Base-by-base conservation (phyloP, 2,113 vertebrate species). In the Tachuris rubrigastra region DNA sequence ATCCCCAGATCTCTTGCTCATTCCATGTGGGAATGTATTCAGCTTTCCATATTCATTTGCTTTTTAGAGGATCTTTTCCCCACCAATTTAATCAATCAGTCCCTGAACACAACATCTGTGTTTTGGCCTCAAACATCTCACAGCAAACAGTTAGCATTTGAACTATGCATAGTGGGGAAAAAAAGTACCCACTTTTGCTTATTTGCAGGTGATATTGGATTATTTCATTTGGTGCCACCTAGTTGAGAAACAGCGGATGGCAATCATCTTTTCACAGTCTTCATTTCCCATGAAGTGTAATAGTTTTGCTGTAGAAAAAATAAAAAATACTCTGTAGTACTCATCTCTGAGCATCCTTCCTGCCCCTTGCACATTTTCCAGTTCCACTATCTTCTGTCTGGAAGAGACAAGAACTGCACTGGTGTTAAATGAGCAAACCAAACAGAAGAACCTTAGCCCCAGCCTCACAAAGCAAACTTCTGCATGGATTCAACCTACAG, bases 161-260 rank as follows among this genome's bases (percentile, higher is more conserved):
- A 85, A 60, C 22, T 33, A 30, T 0, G 7, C 44, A 21, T 15
- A 22, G 44, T 2, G 11, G 11, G 50, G 49, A 3, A 21, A 49
- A 63, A 62, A 66, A 2, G 8, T 14, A n/a, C 4, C 31, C 72
- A 37, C 11, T 79, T 35, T 39, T 27, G 35, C 56, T 31, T 53
- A 27, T 39, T 68, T 66, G 41, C 25, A 14, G 59, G 17, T 31
- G 17, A 42, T 35, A 15, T 16, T 50, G 56, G 71, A 56, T 35
- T 24, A 13, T 90, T 93, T 87, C 15, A 4, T 72, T 88, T 95
- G 71, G 82, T 95, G 95, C 88, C 96, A 90, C 71, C 92, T 94
- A 89, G 92, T 5, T 16, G 95, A 85, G 58, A 88, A 90, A 79
- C n/a, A n/a, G 82, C 44, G n/a, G 41, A 85, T 76, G 33, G 62